These are phyloP conservation scores for Agrotis clavis DNA, from an alignment of 2,888 invertebrate genomes.

Conservation along the genomic window DNA sequence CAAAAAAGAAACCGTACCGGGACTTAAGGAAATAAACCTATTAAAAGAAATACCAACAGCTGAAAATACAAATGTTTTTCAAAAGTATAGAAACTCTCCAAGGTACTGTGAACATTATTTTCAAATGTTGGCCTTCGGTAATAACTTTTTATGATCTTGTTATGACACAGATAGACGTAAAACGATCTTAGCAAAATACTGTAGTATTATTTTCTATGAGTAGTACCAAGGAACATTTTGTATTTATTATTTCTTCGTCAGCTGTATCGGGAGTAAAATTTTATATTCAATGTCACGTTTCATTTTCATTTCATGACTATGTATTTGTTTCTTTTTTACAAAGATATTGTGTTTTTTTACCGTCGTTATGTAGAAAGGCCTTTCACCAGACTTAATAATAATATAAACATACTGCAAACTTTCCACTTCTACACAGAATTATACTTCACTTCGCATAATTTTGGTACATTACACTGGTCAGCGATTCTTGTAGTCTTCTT, in stretches of 20 bases:
- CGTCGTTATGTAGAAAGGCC: too few species aligned
- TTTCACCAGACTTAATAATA: too few species aligned
- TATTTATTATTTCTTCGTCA: conserved; percentile 20
- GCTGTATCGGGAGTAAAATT: conserved; percentile 1
- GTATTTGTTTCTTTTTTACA: too few species aligned
- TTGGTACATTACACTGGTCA: background rate
- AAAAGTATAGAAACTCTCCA: conserved; percentile 23
- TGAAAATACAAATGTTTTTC: conserved; percentile 27
- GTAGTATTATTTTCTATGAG: conserved; percentile 34
- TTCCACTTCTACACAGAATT: background rate
- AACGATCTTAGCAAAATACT: conserved; percentile 41
- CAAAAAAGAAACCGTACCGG: conserved; percentile 18
- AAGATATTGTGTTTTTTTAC: too few species aligned
- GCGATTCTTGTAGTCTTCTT: background rate
- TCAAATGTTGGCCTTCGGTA: conserved; percentile 47
- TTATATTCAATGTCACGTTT: background rate
- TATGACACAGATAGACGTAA: conserved; percentile 54
- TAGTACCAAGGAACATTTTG: background rate
- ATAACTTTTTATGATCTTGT: conserved; percentile 62
- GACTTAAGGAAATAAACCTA: conserved; percentile 10
- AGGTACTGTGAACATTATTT: conserved; percentile 38
- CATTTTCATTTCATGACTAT: background rate
- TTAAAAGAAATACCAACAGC: background rate
- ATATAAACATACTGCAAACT: too few species aligned
- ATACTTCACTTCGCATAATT: background rate